These are phyloP conservation scores for Excalfactoria chinensis DNA, from an alignment of 2,113 vertebrate species.

Conservation along the genomic window DNA sequence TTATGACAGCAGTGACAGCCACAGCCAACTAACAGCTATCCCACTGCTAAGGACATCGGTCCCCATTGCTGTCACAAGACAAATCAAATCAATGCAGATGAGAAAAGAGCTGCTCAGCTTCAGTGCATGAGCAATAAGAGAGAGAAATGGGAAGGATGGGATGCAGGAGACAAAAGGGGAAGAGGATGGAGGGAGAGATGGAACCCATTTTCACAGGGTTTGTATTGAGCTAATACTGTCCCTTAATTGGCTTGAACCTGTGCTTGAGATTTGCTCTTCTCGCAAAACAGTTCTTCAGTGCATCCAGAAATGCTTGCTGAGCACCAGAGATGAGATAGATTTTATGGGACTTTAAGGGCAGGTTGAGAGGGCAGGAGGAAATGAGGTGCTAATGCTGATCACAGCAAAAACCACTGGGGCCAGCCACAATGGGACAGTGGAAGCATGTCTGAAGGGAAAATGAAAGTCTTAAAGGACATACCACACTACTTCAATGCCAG, in stretches of 20 bases:
- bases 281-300: background rate
- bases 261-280: background rate
- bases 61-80: background rate
- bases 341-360: conserved; percentile 32
- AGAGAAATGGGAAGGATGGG: background rate
- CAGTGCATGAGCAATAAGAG: background rate
- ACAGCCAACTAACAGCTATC: background rate
- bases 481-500: background rate
- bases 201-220: background rate
- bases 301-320: conserved; percentile 5
- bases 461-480: background rate
- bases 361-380: conserved; percentile 1
- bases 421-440: background rate
- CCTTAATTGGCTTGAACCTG: background rate
- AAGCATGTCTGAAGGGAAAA: background rate
- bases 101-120: background rate
- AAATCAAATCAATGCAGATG: background rate
- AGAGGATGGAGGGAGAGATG: background rate
- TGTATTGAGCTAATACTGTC: background rate
- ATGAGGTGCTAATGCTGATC: conserved; percentile 35
- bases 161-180: background rate
- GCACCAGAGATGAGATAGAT: conserved; percentile 25
- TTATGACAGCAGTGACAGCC: background rate
- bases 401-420: background rate
- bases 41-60: background rate